Evolutionary conservation across 2,888 invertebrate genomes (phyloP), one percentile per base, ranked within the genome.

Genomic region (Griposia aprilina): DNA sequence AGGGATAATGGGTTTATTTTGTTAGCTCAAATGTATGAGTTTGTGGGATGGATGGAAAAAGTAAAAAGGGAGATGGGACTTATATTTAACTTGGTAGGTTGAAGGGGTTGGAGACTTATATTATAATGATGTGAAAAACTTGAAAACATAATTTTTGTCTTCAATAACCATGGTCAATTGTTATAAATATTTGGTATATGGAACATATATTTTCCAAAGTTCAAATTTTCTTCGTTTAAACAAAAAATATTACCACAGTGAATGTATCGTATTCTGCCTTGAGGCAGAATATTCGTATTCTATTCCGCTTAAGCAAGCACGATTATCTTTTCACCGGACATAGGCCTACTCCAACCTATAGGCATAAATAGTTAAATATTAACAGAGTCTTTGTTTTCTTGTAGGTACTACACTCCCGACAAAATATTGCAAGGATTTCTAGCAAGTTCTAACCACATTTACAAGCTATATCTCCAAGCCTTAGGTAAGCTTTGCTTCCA

Each of bases 1-100:
- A 86, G 74, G 85, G 83, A 86, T 86, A 86, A 87, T 86, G 85
- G 87, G 84, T 88, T 91, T 90, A 89, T 88, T 91, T 84, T 84
- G 86, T 82, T 82, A 86, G 87, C 77, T 67, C 84, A 81, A 90
- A 88, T 86, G 83, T 83, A 83, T 82, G 82, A 79, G 76, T 71
- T 81, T 80, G 71, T 63, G 81, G 74, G 76, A 77, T 74, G 62
- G 60, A 69, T 62, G 78, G 65, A 66, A n/a, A 71, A 85, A 88
- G 60, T 60, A 45, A 74, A 76, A 75, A 60, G 20, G 66, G 60
- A 15, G 36, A 7, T 59, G 48, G 50, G 13, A 15, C 13, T 75
- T 60, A n/a, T 52, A 41, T 57, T 26, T 62, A 8, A 13, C 55
- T 55, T n/a, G 7, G 8, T 45, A 45, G 45, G 45, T 45, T 41